Evolutionary conservation across 1,140 invertebrate genomes (phyloP).

Genomic region (Venturia canescens): DNA sequence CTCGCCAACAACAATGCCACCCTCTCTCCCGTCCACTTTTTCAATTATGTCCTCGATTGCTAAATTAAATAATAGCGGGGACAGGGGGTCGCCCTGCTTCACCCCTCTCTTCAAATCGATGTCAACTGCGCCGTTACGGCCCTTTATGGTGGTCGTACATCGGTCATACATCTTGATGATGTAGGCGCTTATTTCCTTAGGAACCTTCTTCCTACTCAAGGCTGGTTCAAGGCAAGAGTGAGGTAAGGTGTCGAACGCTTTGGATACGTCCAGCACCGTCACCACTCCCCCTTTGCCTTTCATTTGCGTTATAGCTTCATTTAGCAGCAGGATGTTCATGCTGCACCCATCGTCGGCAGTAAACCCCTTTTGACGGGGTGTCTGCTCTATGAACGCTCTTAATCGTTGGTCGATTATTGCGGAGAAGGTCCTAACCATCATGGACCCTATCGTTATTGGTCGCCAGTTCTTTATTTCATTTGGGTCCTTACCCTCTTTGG

Average conservation of each 20-base stretch:
- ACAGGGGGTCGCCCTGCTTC: constrained; percentile 62
- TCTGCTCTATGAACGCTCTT: background rate
- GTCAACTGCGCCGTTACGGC: background rate
- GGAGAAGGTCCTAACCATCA: constrained; percentile 47
- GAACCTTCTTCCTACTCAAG: constrained; percentile 44
- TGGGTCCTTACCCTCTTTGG: constrained; percentile 52
- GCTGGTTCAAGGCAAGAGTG: constrained; percentile 50
- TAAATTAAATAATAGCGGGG: constrained; percentile 57
- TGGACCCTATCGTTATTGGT: constrained; percentile 56
- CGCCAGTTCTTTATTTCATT: constrained; percentile 49
- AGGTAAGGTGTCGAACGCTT: constrained; percentile 68
- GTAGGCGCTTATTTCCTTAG: background rate
- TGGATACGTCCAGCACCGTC: constrained; percentile 49
- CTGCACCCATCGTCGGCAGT: constrained; percentile 50
- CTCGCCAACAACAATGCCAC: constrained; percentile 33
- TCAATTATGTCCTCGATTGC: constrained; percentile 45
- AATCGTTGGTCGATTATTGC: constrained; percentile 38
- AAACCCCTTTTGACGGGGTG: constrained; percentile 56
- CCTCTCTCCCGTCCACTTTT: constrained; percentile 2
- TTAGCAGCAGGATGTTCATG: constrained; percentile 46
- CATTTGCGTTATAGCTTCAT: background rate
- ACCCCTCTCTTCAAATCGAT: constrained; percentile 48
- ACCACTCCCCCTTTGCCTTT: background rate
- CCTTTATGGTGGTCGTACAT: background rate
- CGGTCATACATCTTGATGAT: constrained; percentile 33